A percentile compares a stretch with the other conserved stretches of the same genome.
Conservation (phyloP, 1,140 invertebrate species). For the Bombus turneri region DNA sequence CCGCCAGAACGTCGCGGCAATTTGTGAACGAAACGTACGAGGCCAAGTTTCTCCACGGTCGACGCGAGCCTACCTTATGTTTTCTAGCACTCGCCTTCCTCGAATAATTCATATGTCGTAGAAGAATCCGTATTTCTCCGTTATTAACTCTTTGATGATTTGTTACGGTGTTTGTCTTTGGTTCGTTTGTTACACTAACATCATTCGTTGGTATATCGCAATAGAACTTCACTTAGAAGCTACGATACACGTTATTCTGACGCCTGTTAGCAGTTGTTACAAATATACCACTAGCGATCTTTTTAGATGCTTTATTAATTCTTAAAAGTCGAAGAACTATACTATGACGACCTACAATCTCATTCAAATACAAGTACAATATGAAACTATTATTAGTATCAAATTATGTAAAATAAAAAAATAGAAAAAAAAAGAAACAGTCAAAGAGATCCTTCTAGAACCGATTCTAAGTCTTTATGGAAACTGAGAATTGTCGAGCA, state of each 20-base stretch:
- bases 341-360: too few species aligned
- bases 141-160: neutral
- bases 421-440: too few species aligned
- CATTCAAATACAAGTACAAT: neutral
- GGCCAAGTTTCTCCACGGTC: constrained; percentile 48
- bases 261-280: too few species aligned
- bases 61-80: constrained; percentile 18
- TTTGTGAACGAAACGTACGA: constrained; percentile 63
- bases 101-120: neutral
- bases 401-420: neutral
- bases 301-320: too few species aligned
- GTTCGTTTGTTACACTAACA: too few species aligned
- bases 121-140: neutral
- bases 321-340: too few species aligned
- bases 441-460: neutral
- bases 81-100: constrained; percentile 40
- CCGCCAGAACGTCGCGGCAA: constrained; percentile 51
- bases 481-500: neutral
- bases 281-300: too few species aligned
- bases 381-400: neutral
- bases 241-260: too few species aligned
- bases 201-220: too few species aligned
- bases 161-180: neutral
- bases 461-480: neutral
- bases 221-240: too few species aligned